These are phyloP conservation scores for Ectemnius cavifrons DNA, from an alignment of 2,888 invertebrate genomes.

Conservation along the genomic window DNA sequence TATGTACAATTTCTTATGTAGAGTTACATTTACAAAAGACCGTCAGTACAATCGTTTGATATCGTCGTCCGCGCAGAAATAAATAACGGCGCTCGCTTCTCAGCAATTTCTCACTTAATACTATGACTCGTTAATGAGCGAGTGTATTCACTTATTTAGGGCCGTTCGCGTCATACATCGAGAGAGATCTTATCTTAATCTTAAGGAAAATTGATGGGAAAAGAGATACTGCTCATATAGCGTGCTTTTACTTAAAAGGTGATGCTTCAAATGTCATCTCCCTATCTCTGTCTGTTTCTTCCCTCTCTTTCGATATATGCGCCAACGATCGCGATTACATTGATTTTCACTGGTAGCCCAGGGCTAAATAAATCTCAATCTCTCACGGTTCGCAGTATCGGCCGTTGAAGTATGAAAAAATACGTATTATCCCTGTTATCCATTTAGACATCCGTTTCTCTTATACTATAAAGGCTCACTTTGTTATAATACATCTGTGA, in stretches of 20 bases:
- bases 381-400: no score
- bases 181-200: constrained; percentile 19
- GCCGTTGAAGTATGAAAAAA: constrained; percentile 8
- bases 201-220: not conserved
- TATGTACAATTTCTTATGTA: constrained; percentile 39
- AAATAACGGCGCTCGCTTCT: constrained; percentile 8
- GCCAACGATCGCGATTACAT: not conserved
- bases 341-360: not conserved
- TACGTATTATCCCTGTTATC: no score
- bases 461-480: no score
- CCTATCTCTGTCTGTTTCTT: not conserved
- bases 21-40: no score
- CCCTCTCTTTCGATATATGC: not conserved
- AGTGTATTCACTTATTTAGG: constrained; percentile 6
- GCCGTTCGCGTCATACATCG: constrained; percentile 3
- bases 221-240: constrained; percentile 13
- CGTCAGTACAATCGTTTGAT: no score
- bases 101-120: constrained; percentile 1
- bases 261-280: no score
- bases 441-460: no score
- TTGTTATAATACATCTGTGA: no score
- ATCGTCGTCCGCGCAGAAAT: no score
- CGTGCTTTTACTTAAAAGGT: not conserved
- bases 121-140: constrained; percentile 2
- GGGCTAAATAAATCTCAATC: no score